Percentiles rank a stretch among this genome's conserved stretches.
Conservation (phyloP, 2,888 invertebrate species). For the Megalurothrips usitatus region DNA sequence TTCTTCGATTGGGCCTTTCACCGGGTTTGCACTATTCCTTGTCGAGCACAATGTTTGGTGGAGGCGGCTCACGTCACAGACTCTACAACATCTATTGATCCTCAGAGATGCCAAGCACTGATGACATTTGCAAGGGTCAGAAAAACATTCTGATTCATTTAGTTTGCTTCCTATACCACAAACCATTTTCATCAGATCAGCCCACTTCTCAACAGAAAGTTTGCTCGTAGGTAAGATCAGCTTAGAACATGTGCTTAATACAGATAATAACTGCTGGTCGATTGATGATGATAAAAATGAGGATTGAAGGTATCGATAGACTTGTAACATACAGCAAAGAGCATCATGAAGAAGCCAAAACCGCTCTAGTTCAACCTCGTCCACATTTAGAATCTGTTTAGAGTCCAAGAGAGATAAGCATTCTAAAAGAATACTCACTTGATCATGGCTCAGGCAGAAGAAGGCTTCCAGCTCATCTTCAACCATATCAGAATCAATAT, state of each 20-base stretch:
- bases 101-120: not conserved
- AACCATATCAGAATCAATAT: not conserved
- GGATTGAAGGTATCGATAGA: not conserved
- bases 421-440: not conserved
- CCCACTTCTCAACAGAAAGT: not conserved
- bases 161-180: not conserved
- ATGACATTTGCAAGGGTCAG: not conserved
- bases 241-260: not conserved
- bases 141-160: not conserved
- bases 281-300: not conserved
- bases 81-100: not conserved
- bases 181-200: not conserved
- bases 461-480: not conserved
- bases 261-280: not conserved
- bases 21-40: not conserved
- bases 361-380: not conserved
- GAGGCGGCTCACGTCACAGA: not conserved
- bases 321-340: not conserved
- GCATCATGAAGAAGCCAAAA: constrained; percentile 8
- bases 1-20: not conserved
- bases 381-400: not conserved
- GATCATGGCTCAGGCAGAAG: not conserved
- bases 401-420: not conserved
- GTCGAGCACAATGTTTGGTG: not conserved
- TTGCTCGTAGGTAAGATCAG: not conserved